Evolutionary conservation across 1,140 invertebrate species (phyloP).

Genomic region (silkworm (Bombyx mori)): ASM3026992v2 NC_085115.1:5997501-5998000

Average conservation of each 20-base stretch:
- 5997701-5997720: too few relatives aligned
- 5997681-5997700: too few relatives aligned
- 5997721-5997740: too few relatives aligned
- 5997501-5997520: conserved; percentile 14
- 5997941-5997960: conserved; percentile 46
- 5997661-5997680: too few relatives aligned
- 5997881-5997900: background rate
- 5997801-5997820: too few relatives aligned
- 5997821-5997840: too few relatives aligned
- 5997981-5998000: conserved; percentile 51
- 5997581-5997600: conserved; percentile 1
- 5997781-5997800: too few relatives aligned
- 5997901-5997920: conserved; percentile 18
- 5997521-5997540: conserved; percentile 1
- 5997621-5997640: too few relatives aligned
- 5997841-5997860: too few relatives aligned
- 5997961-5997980: conserved; percentile 30
- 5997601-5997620: background rate
- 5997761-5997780: too few relatives aligned
- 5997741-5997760: too few relatives aligned
- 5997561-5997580: background rate
- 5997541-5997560: conserved; percentile 1
- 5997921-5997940: conserved; percentile 51
- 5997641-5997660: too few relatives aligned
- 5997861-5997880: background rate